Evolutionary conservation across 2,888 invertebrate genomes (phyloP), one percentile per base, ranked within the genome.

Genomic region (Drosophila formosana): DNA sequence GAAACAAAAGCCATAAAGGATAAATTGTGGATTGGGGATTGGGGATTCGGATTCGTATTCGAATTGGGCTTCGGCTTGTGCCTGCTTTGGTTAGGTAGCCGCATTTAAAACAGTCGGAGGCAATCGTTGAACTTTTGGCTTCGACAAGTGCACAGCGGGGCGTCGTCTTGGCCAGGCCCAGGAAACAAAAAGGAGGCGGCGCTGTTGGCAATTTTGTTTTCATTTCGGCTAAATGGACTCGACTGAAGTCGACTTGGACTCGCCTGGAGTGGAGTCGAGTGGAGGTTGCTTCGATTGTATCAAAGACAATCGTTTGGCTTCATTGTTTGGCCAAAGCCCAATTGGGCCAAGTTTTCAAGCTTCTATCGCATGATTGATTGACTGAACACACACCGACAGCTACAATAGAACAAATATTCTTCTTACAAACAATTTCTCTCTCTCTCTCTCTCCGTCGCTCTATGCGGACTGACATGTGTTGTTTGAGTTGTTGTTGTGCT

Each of bases 101-200:
- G 73, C 86, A 68, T 75, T 79, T 75, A 75, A 78, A 78, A 80
- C 78, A 80, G 76, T 78, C 57, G 76, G 80, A 64, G 80, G 78
- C 76, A 75, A 63, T 66, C 80, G 81, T 87, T 89, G 89, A 85
- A 85, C 89, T 89, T 89, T 85, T 84, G 85, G 81, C 82, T 83
- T 82, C 83, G 87, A 90, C 90, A 90, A 90, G 90, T 91, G 90
- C 90, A 89, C 90, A 90, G 90, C 90, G 80, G 90, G 91, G 90
- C 18, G 90, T 67, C 66, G 57, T 72, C 79, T 50, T 53, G 52
- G 77, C 72, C 76, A 50, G 52, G 77, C 72, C 76, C 76, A 66
- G 55, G 64, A 28, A 53, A 53, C 55, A 49, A 64, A 56, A 69
- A 80, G 72, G 64, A 80, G 69, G 75, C 67, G 67, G 77, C 57